Conservation (phyloP, 2,113 vertebrate genomes). For the Sander lucioperca region DNA sequence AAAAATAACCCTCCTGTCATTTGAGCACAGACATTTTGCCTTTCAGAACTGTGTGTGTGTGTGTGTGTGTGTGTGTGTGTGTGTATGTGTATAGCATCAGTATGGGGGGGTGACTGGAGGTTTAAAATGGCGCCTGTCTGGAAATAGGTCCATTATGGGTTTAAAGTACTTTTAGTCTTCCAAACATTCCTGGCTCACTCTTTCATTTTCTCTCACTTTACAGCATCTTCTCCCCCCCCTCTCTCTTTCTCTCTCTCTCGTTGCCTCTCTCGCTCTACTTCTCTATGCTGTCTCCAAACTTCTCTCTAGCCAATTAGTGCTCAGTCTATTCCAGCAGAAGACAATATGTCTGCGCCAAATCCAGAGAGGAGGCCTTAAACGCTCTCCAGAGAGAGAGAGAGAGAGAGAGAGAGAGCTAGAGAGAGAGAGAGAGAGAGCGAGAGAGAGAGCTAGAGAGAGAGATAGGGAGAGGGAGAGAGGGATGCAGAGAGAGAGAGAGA, state of each 20-base stretch:
- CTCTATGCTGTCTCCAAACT: slow-evolving; percentile 72
- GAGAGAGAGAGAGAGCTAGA: slow-evolving; percentile 14
- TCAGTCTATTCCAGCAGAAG: slow-evolving; percentile 73
- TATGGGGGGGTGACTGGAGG: slow-evolving; percentile 1
- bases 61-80: slow-evolving; percentile 19
- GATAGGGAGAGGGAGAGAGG: neutral
- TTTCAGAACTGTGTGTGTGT: slow-evolving; percentile 14
- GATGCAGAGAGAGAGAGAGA: neutral
- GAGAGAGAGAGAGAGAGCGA: too few species aligned
- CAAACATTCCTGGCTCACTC: slow-evolving; percentile 68
- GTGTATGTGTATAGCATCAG: slow-evolving; percentile 5
- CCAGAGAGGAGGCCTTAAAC: slow-evolving; percentile 72
- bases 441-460: too few species aligned
- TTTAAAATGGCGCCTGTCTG: slow-evolving; percentile 80
- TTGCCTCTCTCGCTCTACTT: slow-evolving; percentile 13
- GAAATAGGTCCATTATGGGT: slow-evolving; percentile 80
- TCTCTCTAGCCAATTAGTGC: slow-evolving; percentile 78
- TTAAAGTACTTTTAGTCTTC: slow-evolving; percentile 78
- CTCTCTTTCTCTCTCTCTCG: slow-evolving; percentile 4
- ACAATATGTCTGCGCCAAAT: slow-evolving; percentile 77
- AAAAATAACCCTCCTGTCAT: neutral
- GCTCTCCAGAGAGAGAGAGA: slow-evolving; percentile 67
- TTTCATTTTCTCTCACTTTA: slow-evolving; percentile 57
- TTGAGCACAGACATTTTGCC: slow-evolving; percentile 11
- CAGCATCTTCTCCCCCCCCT: slow-evolving; percentile 20